Evolutionary conservation across 1,140 invertebrate species (phyloP).

Genomic region (Microplitis mediator): DNA sequence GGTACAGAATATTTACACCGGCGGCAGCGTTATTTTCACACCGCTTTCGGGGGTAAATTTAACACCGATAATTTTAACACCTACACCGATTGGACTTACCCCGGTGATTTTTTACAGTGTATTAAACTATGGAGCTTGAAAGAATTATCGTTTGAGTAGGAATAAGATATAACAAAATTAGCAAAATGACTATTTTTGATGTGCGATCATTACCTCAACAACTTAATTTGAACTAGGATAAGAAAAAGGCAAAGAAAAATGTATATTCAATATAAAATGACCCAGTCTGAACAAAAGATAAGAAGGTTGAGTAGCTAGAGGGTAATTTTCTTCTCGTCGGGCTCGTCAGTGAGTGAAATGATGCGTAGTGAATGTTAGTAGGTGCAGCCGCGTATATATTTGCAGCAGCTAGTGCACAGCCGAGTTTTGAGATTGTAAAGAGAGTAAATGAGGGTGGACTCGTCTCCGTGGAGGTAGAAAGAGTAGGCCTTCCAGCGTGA

Average conservation of each 20-base stretch:
- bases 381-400: background rate
- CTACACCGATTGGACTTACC: no score
- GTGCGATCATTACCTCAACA: background rate
- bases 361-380: conserved; percentile 14
- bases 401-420: background rate
- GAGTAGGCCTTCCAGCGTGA: background rate
- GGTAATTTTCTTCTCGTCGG: conserved; percentile 11
- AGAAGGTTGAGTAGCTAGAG: background rate
- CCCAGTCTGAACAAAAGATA: conserved; percentile 21
- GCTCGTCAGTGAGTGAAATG: conserved; percentile 23
- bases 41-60: no score
- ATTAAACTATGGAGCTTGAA: no score
- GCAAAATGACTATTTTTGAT: background rate
- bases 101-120: no score
- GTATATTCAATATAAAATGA: conserved; percentile 7
- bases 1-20: no score
- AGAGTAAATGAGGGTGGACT: conserved; percentile 14
- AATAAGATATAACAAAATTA: background rate
- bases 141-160: no score
- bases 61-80: no score
- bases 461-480: background rate
- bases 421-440: background rate
- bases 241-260: background rate
- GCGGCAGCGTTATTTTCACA: no score
- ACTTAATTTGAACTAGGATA: background rate